phyloP scores from a whole-genome alignment of 2,797 vertebrate species.

The Danio aesculapii region DNA sequence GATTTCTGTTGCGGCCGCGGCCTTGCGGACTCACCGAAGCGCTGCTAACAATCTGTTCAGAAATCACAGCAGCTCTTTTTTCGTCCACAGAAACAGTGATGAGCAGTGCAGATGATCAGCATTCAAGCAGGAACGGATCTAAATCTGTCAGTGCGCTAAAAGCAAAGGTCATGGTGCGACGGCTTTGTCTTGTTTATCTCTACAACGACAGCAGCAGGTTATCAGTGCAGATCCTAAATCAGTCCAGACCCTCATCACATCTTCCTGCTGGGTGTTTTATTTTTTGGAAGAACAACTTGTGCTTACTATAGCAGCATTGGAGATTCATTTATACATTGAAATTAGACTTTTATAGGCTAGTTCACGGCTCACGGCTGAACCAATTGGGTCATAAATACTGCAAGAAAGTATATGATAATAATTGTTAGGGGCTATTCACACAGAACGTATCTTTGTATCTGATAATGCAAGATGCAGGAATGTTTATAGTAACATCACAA shows the following conservation, averaged over 20 bases:
- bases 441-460: no score
- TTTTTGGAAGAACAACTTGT: not conserved
- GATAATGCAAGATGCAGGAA: no score
- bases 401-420: no score
- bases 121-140: not conserved
- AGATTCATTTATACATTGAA: no score
- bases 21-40: not conserved
- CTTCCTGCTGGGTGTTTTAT: not conserved
- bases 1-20: not conserved
- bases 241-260: not conserved
- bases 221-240: slow-evolving; percentile 10
- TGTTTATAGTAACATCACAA: no score
- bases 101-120: slow-evolving; percentile 3
- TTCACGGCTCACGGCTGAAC: no score
- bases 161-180: not conserved
- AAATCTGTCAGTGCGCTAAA: not conserved
- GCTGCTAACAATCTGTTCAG: not conserved
- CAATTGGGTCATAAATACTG: no score
- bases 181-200: not conserved
- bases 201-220: not conserved
- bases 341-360: no score
- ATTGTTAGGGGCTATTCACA: no score
- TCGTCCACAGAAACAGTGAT: not conserved
- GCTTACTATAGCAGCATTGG: not conserved
- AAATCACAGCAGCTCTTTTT: slow-evolving; percentile 6